Evolutionary conservation across 2,797 vertebrate genomes (phyloP), one percentile per base, ranked within the genome.

Genomic region (Oophaga sylvatica): DNA sequence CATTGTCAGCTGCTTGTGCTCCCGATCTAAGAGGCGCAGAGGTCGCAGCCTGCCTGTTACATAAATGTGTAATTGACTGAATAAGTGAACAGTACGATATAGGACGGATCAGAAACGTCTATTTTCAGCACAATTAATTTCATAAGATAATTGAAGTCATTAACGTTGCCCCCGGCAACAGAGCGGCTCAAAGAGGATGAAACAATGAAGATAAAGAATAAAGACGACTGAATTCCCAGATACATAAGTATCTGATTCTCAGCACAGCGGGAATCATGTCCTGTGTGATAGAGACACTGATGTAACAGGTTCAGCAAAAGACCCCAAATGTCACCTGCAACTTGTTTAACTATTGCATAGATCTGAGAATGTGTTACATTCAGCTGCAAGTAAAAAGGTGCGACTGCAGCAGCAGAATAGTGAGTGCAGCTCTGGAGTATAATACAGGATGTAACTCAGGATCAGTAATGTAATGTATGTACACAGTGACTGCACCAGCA

Each of bases 41-140:
- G 87, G 20, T 41, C 12, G 31, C 12, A 2, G 57, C n/a, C 22
- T 20, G 0, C 29, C 35, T 53, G 31, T 13, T 63, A 48, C 26
- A 62, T 31, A 41, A 59, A 63, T 77, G 57, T 76, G 71, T 84
- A 84, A 84, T 84, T 65, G 59, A 53, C 22, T 76, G 71, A 31
- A 65, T 76, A 63, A 62, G 48, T 84, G 71, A 56, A 12, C 45
- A 26, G 75, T 60, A 19, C 77, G 48, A 35, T 83, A 83, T 45
- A 63, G 59, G 59, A 62, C 59, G 63, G 45, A 35, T 29, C 45
- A 84, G 35, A 60, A 48, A 41, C 45, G 82, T 80, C 29, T 84
- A 48, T 84, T 77, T 84, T 59, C 71, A 77, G 71, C 8, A 75
- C 75, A 84, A 83, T 83, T 83, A 83, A 35, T 84, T 59, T 45